phyloP scores from a whole-genome alignment of 2,888 invertebrate genomes.

The Trimorus sp. region DNA sequence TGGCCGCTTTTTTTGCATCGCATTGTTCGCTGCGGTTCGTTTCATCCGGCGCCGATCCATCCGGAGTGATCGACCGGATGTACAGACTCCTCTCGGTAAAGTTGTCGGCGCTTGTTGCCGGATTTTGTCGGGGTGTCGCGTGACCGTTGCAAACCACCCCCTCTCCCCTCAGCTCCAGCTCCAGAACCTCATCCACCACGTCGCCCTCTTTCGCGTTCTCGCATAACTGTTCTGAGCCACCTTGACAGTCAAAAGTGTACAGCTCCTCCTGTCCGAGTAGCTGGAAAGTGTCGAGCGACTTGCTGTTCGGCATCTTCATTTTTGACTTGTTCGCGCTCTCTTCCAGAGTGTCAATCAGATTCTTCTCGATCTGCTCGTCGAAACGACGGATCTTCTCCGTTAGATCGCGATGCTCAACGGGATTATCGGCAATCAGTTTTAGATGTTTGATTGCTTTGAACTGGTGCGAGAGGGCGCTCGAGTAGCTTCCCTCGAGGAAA shows the following conservation, averaged over 20 bases:
- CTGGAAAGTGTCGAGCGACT: slow-evolving; percentile 78
- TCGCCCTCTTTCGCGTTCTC: slow-evolving; percentile 74
- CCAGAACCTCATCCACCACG: slow-evolving; percentile 71
- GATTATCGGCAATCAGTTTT: neutral
- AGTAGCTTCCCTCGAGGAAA: slow-evolving; percentile 80
- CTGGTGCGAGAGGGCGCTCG: slow-evolving; percentile 80
- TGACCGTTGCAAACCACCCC: slow-evolving; percentile 33
- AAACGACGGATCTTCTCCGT: slow-evolving; percentile 75
- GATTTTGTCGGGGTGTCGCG: slow-evolving; percentile 37
- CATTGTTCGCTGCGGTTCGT: slow-evolving; percentile 13
- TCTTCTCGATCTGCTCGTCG: slow-evolving; percentile 77
- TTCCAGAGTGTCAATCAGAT: slow-evolving; percentile 77
- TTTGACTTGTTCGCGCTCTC: slow-evolving; percentile 75
- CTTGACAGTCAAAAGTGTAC: slow-evolving; percentile 81
- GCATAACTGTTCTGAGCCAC: slow-evolving; percentile 81
- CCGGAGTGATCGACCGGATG: slow-evolving; percentile 61
- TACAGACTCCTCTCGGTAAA: slow-evolving; percentile 50
- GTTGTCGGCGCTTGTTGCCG: slow-evolving; percentile 16
- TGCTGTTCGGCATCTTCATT: slow-evolving; percentile 78
- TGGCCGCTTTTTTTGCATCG: neutral
- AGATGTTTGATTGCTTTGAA: slow-evolving; percentile 73
- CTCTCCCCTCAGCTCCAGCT: slow-evolving; percentile 69
- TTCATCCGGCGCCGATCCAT: slow-evolving; percentile 38
- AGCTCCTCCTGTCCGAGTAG: slow-evolving; percentile 78
- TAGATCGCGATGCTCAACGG: slow-evolving; percentile 50